These are phyloP conservation scores for Echeneis naucrates DNA, from an alignment of 2,797 vertebrate species.

Conservation along the genomic window DNA sequence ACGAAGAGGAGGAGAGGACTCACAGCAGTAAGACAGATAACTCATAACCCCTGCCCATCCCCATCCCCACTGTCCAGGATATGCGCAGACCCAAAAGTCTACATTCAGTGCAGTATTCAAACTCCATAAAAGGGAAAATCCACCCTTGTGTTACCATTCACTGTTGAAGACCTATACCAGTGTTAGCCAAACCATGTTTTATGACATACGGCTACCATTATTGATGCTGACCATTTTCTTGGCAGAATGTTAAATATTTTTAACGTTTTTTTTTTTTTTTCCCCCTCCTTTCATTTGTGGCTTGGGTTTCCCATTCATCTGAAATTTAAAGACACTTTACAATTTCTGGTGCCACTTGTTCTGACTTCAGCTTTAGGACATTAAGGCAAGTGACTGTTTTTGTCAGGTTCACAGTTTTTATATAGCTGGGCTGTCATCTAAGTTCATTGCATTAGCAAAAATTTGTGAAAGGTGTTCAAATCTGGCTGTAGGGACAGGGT, in stretches of 20 bases:
- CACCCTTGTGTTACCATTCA: slow-evolving; percentile 38
- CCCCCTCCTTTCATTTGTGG: neutral
- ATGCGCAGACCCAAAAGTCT: slow-evolving; percentile 44
- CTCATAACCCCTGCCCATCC: slow-evolving; percentile 63
- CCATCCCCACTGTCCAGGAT: slow-evolving; percentile 47
- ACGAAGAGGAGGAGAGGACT: slow-evolving; percentile 86
- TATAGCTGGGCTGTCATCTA: too few species aligned
- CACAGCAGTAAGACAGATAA: slow-evolving; percentile 80
- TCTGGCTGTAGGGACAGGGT: neutral
- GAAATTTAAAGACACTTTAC: neutral
- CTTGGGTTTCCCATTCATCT: neutral
- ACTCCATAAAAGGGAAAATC: slow-evolving; percentile 61
- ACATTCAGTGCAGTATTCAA: slow-evolving; percentile 32
- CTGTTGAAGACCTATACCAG: slow-evolving; percentile 15
- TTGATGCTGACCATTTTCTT: neutral
- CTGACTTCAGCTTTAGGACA: neutral
- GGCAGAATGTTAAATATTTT: too few species aligned
- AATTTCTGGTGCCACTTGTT: neutral
- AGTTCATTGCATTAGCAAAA: too few species aligned
- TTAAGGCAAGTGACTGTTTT: neutral
- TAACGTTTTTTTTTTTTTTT: neutral
- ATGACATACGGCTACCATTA: neutral
- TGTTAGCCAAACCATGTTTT: slow-evolving; percentile 15
- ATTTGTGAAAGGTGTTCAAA: neutral
- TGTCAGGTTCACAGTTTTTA: neutral